phyloP scores from a whole-genome alignment of 2,888 invertebrate genomes.

The Microplitis deprimator region DNA sequence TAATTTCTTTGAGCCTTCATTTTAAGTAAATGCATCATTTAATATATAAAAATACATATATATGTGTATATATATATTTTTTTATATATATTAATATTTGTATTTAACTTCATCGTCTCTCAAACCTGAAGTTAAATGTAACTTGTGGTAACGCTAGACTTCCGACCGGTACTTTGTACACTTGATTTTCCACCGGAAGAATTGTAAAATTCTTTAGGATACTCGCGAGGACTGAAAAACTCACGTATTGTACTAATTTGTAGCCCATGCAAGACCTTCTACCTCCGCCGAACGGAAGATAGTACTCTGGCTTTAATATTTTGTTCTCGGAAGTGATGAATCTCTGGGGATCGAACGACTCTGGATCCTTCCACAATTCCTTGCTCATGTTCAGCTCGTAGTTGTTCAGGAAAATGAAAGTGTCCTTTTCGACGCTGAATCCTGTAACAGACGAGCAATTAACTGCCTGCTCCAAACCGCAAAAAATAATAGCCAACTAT shows the following conservation, averaged over 20 bases:
- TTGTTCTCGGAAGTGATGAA: slow-evolving; percentile 74
- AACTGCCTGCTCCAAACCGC: background rate
- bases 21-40: slow-evolving; percentile 18
- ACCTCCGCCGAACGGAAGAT: slow-evolving; percentile 79
- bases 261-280: slow-evolving; percentile 80
- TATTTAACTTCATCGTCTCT: slow-evolving; percentile 62
- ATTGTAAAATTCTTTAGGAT: slow-evolving; percentile 75
- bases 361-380: slow-evolving; percentile 76
- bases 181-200: slow-evolving; percentile 69
- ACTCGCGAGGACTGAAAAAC: slow-evolving; percentile 74
- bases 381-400: slow-evolving; percentile 78
- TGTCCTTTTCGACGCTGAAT: slow-evolving; percentile 76
- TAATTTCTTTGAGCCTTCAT: slow-evolving; percentile 9
- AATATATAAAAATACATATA: slow-evolving; percentile 7
- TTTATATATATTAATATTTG: background rate
- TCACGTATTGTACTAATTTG: slow-evolving; percentile 77
- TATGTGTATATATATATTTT: no score
- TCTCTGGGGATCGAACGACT: slow-evolving; percentile 76
- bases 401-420: slow-evolving; percentile 79
- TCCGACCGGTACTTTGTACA: slow-evolving; percentile 74
- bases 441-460: slow-evolving; percentile 70
- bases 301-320: slow-evolving; percentile 77
- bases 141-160: slow-evolving; percentile 74
- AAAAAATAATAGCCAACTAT: slow-evolving; percentile 33
- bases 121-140: slow-evolving; percentile 73